Percentiles rank a stretch among this genome's conserved stretches.
These are phyloP conservation scores for Zaprionus obscuricornis DNA, from an alignment of 2,888 invertebrate species.

Conservation along the genomic window DNA sequence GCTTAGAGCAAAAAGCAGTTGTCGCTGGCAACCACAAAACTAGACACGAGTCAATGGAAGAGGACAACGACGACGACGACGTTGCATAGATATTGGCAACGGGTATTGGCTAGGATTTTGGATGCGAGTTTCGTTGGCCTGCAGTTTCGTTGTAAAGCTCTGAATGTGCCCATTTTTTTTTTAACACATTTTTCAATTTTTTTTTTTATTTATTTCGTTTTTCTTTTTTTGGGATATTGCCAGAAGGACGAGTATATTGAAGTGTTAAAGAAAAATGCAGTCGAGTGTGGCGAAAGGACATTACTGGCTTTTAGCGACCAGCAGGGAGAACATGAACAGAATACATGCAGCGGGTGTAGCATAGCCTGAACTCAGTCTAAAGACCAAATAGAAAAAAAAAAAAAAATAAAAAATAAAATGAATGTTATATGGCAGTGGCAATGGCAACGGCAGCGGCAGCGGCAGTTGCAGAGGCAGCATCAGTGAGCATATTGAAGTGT, in stretches of 20 bases:
- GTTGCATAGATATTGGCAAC: constrained; percentile 54
- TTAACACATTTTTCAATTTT: constrained; percentile 25
- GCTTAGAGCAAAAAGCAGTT: constrained; percentile 61
- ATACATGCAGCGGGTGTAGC: constrained; percentile 39
- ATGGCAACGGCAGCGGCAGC: constrained; percentile 3
- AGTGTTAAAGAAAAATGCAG: constrained; percentile 78
- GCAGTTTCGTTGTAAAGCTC: constrained; percentile 59
- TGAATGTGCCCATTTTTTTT: constrained; percentile 51
- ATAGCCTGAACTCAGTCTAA: constrained; percentile 10
- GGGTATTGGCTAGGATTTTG: constrained; percentile 56
- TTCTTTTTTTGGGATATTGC: constrained; percentile 23
- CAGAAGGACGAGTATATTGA: constrained; percentile 69
- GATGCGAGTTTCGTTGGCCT: constrained; percentile 43
- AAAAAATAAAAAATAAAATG: constrained; percentile 65
- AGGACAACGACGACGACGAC: no score
- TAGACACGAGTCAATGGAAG: constrained; percentile 62
- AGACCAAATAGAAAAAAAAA: no score
- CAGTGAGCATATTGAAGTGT: constrained; percentile 76
- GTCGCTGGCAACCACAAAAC: constrained; percentile 69
- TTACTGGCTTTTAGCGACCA: constrained; percentile 77
- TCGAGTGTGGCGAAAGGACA: constrained; percentile 78
- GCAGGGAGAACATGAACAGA: constrained; percentile 53
- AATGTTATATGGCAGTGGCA: constrained; percentile 67
- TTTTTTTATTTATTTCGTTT: constrained; percentile 10
- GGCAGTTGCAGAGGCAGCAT: constrained; percentile 25